A percentile compares a stretch with the other conserved stretches of the same genome.
These are phyloP conservation scores for Mechanitis mazaeus DNA, from an alignment of 2,888 invertebrate species.

Conservation along the genomic window DNA sequence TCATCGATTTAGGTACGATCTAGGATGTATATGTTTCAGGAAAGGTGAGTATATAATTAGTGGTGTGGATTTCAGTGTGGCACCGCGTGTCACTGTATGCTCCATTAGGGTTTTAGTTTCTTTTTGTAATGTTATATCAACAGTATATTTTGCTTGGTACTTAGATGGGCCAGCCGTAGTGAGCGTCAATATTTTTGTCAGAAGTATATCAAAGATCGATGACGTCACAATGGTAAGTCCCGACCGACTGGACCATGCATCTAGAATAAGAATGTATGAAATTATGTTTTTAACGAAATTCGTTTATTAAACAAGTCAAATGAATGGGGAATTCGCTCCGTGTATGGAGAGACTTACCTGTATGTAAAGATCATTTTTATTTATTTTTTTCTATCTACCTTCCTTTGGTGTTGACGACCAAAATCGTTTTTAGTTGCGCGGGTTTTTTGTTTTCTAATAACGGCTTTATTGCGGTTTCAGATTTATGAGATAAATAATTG, in stretches of 20 bases:
- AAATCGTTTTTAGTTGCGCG: constrained; percentile 71
- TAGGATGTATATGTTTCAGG: constrained; percentile 30
- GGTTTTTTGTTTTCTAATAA: constrained; percentile 26
- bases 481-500: constrained; percentile 15
- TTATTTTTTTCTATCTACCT: constrained; percentile 51
- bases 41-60: constrained; percentile 36
- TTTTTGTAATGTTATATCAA: constrained; percentile 49
- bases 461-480: constrained; percentile 11
- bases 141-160: constrained; percentile 74
- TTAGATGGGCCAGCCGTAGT: constrained; percentile 96
- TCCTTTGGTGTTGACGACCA: constrained; percentile 73
- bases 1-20: constrained; percentile 22
- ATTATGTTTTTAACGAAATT: constrained; percentile 41
- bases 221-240: constrained; percentile 99
- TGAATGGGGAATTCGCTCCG: constrained; percentile 72
- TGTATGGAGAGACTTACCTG: constrained; percentile 63
- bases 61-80: constrained; percentile 43
- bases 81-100: constrained; percentile 35
- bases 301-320: constrained; percentile 65
- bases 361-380: constrained; percentile 46
- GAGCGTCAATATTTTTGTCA: constrained; percentile 98
- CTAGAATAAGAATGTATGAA: constrained; percentile 57
- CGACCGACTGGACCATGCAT: constrained; percentile 58
- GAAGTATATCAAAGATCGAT: constrained; percentile 99
- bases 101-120: constrained; percentile 51